Evolutionary conservation across 2,888 invertebrate genomes (phyloP), one percentile per base, ranked within the genome.

Genomic region (Dryobota labecula): DNA sequence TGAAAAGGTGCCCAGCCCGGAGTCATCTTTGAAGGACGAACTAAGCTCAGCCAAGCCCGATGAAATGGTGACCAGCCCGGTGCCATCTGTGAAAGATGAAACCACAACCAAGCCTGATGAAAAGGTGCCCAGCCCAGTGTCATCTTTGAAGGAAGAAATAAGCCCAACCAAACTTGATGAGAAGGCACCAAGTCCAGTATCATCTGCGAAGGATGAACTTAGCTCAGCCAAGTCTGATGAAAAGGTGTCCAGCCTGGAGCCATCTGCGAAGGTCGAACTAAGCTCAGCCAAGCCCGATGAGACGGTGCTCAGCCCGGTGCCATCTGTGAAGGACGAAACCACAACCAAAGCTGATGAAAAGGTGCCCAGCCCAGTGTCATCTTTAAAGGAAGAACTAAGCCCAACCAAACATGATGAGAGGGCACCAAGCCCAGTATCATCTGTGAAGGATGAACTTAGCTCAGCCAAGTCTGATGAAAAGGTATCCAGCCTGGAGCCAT

Each of bases 51-150:
- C 1, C 0, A 36, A 36, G 8, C 36, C 8, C 24, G 53, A 51
- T 24, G 72, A 18, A 0, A 57, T 24, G 9, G 2, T 8, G 0
- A 2, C 15, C 2, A 57, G 57, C 8, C 24, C 15, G 1, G 5
- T 57, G 0, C 8, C 24, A 24, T 58, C 20, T 30, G 2, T 8
- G n/a, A 33, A 56, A 0, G 20, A 33, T 1, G 7, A 56, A 33
- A 38, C 18, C 11, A 2, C 6, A 9, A 0, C 6, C 0, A 27
- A 27, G 4, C 2, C 13, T 1, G 27, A 7, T 43, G 41, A 27
- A 0, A 38, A 11, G 1, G 11, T 0, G 1, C 41, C 4, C 0
- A 27, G 27, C 41, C 4, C 8, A 1, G 7, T 20, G 0, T 0
- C 41, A 27, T 20, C 27, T 43, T 4, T 0, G 4, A 60, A 13